Evolutionary conservation across 2,888 invertebrate species (phyloP).

Genomic region (Onchidella celtica): DNA sequence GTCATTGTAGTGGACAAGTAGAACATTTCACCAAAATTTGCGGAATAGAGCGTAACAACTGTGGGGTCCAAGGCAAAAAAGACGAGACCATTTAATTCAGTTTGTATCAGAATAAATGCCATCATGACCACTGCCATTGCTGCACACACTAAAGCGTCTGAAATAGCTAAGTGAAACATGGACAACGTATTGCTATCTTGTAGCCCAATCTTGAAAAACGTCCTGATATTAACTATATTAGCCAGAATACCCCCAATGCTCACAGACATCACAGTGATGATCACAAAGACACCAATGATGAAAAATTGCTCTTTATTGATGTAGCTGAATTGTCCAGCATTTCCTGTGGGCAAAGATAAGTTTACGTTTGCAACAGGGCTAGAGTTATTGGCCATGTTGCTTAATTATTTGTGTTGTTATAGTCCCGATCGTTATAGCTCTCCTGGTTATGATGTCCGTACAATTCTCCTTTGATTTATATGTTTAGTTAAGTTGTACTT

Average conservation of each 20-base stretch:
- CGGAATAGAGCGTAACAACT: not conserved
- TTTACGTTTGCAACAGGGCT: too few relatives aligned
- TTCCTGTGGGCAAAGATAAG: too few relatives aligned
- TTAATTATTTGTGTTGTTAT: too few relatives aligned
- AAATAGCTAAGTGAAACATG: not conserved
- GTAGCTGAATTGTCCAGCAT: too few relatives aligned
- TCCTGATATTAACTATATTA: not conserved
- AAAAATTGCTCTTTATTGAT: too few relatives aligned
- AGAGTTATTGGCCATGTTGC: too few relatives aligned
- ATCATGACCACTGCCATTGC: not conserved
- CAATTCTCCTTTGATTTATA: too few relatives aligned
- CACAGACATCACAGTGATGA: not conserved
- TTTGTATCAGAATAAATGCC: not conserved
- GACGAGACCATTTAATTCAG: not conserved
- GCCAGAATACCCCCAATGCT: not conserved
- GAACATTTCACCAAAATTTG: conserved; percentile 5
- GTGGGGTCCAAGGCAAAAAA: not conserved
- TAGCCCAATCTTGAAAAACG: not conserved
- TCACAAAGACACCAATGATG: not conserved
- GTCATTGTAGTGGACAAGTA: not conserved
- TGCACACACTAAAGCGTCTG: not conserved
- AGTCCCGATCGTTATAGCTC: too few relatives aligned
- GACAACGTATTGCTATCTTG: not conserved
- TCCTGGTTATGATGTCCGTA: too few relatives aligned
- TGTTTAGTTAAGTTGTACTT: too few relatives aligned